Evolutionary conservation across 37 sponge, comb jelly and placozoan genomes (phyloP).

Genomic region (Petrosia ficiformis): DNA sequence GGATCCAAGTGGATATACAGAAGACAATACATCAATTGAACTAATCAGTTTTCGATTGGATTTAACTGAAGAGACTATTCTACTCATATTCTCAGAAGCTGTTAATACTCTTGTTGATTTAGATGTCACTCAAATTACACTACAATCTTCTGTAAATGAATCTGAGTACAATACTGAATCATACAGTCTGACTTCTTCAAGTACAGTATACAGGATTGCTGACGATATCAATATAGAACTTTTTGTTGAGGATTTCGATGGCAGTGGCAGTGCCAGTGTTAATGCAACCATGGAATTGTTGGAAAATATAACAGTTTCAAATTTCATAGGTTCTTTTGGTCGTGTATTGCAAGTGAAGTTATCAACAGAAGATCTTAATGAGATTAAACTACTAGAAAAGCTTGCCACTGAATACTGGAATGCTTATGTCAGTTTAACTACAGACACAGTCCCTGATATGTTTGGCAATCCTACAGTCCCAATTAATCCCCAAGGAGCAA

Average conservation of each 20-base stretch:
- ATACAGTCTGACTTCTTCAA: slow-evolving; percentile 58
- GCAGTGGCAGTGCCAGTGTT: not conserved
- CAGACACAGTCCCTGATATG: slow-evolving; percentile 45
- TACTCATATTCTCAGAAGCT: slow-evolving; percentile 75
- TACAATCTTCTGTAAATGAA: slow-evolving; percentile 57
- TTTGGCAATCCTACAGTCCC: slow-evolving; percentile 57
- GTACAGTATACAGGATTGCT: slow-evolving; percentile 20
- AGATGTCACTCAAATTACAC: slow-evolving; percentile 67
- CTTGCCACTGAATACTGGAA: slow-evolving; percentile 62
- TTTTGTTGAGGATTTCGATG: slow-evolving; percentile 10
- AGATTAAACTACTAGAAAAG: slow-evolving; percentile 48
- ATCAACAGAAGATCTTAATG: slow-evolving; percentile 76
- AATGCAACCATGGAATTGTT: not conserved
- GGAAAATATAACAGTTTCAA: slow-evolving; percentile 2
- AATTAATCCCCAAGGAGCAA: slow-evolving; percentile 31
- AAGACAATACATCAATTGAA: slow-evolving; percentile 43
- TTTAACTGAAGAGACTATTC: slow-evolving; percentile 61
- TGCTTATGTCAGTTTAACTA: slow-evolving; percentile 45
- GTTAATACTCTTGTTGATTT: slow-evolving; percentile 40
- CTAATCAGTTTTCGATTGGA: slow-evolving; percentile 66
- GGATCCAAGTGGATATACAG: slow-evolving; percentile 3
- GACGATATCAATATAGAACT: slow-evolving; percentile 34
- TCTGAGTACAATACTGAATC: slow-evolving; percentile 14
- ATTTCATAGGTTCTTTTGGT: slow-evolving; percentile 49
- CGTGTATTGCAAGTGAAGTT: slow-evolving; percentile 58